Percentiles rank a stretch among this genome's conserved stretches.
Conservation (phyloP, 1,140 invertebrate species). For the Rhagoletis pomonella region DNA sequence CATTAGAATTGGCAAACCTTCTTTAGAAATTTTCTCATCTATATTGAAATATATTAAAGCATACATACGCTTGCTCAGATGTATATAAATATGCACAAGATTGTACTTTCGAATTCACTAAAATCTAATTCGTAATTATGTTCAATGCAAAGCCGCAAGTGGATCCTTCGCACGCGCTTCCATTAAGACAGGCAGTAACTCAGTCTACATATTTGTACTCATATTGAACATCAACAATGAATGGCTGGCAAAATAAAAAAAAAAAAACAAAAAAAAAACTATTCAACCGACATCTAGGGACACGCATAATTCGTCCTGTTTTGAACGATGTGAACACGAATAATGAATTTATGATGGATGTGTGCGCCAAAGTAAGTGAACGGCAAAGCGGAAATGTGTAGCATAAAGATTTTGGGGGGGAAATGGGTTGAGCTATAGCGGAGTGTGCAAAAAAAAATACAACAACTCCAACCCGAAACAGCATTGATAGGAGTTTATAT, state of each 20-base stretch:
- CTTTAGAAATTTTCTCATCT: too few species aligned
- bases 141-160: constrained; percentile 26
- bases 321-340: constrained; percentile 55
- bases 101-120: not conserved
- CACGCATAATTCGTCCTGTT: constrained; percentile 49
- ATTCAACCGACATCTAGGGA: not conserved
- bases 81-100: too few species aligned
- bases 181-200: not conserved
- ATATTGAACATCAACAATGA: too few species aligned
- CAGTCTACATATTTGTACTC: not conserved
- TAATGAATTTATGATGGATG: constrained; percentile 61
- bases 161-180: not conserved
- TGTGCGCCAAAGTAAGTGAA: constrained; percentile 26
- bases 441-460: not conserved
- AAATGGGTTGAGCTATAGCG: not conserved
- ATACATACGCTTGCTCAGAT: too few species aligned
- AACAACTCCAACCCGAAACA: not conserved
- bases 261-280: not conserved
- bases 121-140: constrained; percentile 46
- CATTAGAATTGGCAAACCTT: too few species aligned
- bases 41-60: too few species aligned
- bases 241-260: not conserved
- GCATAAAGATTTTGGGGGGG: not conserved
- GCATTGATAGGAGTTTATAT: not conserved
- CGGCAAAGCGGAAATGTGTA: not conserved